Base-by-base conservation (phyloP, 2,113 vertebrate genomes). In the Pycnonotus jocosus region DNA sequence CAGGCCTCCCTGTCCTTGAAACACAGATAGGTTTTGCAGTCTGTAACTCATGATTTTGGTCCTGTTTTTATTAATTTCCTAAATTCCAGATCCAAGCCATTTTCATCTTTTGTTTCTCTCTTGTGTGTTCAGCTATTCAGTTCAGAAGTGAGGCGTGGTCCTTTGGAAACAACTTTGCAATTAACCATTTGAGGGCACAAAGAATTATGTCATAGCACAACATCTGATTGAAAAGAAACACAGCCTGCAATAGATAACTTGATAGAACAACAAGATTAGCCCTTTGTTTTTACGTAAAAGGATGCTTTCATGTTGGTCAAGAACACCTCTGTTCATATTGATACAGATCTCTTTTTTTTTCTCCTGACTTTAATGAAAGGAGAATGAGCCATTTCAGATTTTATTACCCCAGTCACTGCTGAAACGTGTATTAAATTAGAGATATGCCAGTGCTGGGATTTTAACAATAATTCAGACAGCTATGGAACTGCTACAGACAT, bases 401-500 rank as follows among this genome's bases (percentile, higher is more conserved):
- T 90, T 85, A 96, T 95, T 90, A 78, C 37, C 78, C 60, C 1
- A 16, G 71, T 51, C 64, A 72, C 48, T 81, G 37, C 44, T 92
- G 87, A 93, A 92, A 94, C 1, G 8, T 66, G 24, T 60, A 89
- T 92, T 90, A 87, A 88, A 96, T 95, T 91, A 92, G 69, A 88
- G 53, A 86, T 66, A 44, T 81, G 48, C 37, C 50, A 68, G 25
- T 64, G 53, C 73, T 82, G 53, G 31, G 9, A 3, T 79, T 92
- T 95, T 74, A 87, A 81, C 78, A 85, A 58, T 89, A 93, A 96
- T 87, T 96, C 93, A 95, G n/a, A 86, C 31, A 64, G 51, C 51
- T 74, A 57, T 38, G 23, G 50, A 96, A 83, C 64, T 70, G 54
- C 72, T 89, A 51, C 28, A 87, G 64, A 65, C 24, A 27, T 11